Evolutionary conservation across 2,888 invertebrate species (phyloP).

Genomic region (Orthonevra nobilis): DNA sequence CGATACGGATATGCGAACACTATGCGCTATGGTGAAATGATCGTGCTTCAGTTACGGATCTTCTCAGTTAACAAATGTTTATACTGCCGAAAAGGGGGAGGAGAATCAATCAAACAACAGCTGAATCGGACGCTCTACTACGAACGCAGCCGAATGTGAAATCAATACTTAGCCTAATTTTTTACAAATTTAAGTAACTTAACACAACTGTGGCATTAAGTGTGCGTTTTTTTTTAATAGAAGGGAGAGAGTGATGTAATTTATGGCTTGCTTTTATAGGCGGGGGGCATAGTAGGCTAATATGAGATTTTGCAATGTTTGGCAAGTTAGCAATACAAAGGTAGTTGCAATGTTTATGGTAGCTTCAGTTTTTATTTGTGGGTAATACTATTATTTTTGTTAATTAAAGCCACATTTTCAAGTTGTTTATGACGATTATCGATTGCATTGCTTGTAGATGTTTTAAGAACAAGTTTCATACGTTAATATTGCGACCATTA

Average conservation of each 20-base stretch:
- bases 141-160: conserved; percentile 49
- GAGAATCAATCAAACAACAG: neutral
- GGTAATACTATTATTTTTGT: too few species aligned
- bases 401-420: too few species aligned
- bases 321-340: neutral
- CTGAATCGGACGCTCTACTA: neutral
- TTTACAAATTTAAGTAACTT: conserved; percentile 43
- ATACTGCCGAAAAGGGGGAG: neutral
- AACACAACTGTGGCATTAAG: conserved; percentile 45
- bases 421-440: too few species aligned
- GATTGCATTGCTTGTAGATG: too few species aligned
- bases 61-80: conserved; percentile 13
- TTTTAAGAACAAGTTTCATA: too few species aligned
- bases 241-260: conserved; percentile 17
- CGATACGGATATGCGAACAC: conserved; percentile 32
- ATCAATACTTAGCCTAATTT: conserved; percentile 56
- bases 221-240: conserved; percentile 6
- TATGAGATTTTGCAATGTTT: neutral
- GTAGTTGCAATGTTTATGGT: too few species aligned
- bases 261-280: neutral
- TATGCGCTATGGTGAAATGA: conserved; percentile 38
- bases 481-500: too few species aligned
- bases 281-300: neutral
- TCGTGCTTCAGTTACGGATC: conserved; percentile 11
- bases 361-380: too few species aligned